A percentile compares a stretch with the other conserved stretches of the same genome.
Conservation (phyloP, 2,113 vertebrate species). For the Notiomystis cincta region DNA sequence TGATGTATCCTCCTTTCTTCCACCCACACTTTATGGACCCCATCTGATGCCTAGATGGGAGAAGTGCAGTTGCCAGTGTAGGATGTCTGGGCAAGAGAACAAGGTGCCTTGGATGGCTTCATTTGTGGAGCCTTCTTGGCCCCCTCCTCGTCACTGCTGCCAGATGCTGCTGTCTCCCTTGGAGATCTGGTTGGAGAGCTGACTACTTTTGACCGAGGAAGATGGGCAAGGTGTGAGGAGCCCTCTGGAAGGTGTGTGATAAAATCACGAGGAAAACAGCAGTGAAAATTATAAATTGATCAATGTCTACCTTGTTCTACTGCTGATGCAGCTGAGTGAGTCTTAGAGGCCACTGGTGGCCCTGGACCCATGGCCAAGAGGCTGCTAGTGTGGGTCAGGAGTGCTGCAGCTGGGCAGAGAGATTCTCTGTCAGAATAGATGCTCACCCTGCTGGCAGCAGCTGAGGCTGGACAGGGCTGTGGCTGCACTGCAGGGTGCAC, state of each 20-base stretch:
- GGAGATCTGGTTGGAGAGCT: not conserved
- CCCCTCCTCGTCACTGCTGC: not conserved
- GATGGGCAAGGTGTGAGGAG: not conserved
- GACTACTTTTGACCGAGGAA: not conserved
- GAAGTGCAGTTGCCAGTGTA: not conserved
- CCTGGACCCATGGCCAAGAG: not conserved
- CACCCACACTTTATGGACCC: not conserved
- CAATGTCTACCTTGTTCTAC: not conserved
- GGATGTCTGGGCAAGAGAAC: not conserved
- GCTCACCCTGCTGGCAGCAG: not conserved
- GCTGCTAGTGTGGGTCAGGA: not conserved
- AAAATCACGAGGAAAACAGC: not conserved
- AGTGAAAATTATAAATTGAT: not conserved
- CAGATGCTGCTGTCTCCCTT: not conserved
- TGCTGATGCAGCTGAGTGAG: not conserved
- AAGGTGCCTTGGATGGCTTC: not conserved
- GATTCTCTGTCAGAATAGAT: rapidly evolving
- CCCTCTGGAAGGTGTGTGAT: not conserved
- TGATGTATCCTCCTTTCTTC: not conserved
- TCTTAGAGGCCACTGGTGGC: not conserved
- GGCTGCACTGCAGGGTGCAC: not conserved
- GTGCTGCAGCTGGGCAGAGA: not conserved
- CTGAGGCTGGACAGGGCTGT: not conserved
- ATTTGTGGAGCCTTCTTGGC: not conserved
- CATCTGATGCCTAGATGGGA: not conserved